Evolutionary conservation across 2,113 vertebrate species (phyloP).

Genomic region (Chloropsis cyanopogon): DNA sequence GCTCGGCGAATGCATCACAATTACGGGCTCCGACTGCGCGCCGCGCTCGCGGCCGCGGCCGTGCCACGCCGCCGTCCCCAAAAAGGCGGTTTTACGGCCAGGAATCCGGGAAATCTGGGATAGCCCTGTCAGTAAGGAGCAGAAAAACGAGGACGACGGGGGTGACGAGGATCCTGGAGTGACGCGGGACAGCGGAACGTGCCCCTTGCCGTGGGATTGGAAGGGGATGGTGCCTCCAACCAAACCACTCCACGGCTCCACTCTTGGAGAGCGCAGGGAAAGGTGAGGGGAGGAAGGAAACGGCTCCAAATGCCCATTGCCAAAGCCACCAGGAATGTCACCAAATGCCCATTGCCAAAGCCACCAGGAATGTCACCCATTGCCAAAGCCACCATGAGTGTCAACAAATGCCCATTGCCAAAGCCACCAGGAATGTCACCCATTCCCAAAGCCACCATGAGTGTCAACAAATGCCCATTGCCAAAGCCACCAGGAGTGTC

Average conservation of each 20-base stretch:
- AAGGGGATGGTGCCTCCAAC: too few relatives aligned
- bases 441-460: background rate
- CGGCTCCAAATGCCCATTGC: background rate
- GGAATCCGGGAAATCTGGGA: background rate
- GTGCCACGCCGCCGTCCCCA: too few relatives aligned
- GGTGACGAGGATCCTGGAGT: too few relatives aligned
- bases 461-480: background rate
- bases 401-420: too few relatives aligned
- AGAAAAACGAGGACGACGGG: background rate
- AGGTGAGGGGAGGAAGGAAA: background rate
- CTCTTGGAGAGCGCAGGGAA: background rate
- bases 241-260: background rate
- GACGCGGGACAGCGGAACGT: rapidly evolving
- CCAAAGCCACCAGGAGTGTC: background rate
- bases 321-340: too few relatives aligned
- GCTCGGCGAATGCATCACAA: constrained; percentile 86
- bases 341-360: too few relatives aligned
- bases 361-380: too few relatives aligned
- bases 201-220: background rate
- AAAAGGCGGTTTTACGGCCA: too few relatives aligned
- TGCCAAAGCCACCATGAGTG: background rate
- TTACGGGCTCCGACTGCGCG: constrained; percentile 70
- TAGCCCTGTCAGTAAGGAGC: background rate
- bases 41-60: too few relatives aligned
- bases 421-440: background rate